A percentile compares a stretch with the other conserved stretches of the same genome.
Conservation (phyloP, 2,797 vertebrate species). For the Tangara arthus region DNA sequence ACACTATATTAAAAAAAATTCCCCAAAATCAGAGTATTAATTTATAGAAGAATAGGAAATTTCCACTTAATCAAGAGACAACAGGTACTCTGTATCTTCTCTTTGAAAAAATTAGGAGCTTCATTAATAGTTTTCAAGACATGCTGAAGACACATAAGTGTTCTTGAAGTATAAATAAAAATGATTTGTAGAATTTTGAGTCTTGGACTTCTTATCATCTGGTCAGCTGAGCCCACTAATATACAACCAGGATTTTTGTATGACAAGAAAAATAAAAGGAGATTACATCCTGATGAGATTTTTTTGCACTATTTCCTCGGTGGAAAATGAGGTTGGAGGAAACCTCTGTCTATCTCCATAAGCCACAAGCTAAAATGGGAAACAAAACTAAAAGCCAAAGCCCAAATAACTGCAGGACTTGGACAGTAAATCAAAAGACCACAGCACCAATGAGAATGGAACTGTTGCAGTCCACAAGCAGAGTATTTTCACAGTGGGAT, state of each 20-base stretch:
- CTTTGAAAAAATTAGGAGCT: neutral
- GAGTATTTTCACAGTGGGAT: neutral
- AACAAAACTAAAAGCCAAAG: constrained; percentile 20
- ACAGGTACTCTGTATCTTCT: neutral
- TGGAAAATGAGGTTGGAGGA: constrained; percentile 34
- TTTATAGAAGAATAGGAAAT: neutral
- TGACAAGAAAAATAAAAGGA: constrained; percentile 30
- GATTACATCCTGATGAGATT: neutral
- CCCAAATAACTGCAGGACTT: neutral
- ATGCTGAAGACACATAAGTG: neutral
- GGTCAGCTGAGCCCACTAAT: neutral
- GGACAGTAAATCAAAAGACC: neutral
- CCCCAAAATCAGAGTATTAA: neutral
- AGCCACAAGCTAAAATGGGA: neutral
- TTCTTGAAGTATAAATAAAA: neutral
- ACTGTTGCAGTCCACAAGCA: neutral
- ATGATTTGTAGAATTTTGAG: neutral
- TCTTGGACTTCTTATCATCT: neutral
- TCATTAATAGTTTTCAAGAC: neutral
- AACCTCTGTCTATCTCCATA: neutral
- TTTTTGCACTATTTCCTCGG: constrained; percentile 25
- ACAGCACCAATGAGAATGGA: neutral
- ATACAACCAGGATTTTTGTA: neutral
- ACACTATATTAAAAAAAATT: neutral
- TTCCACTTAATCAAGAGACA: neutral